These are phyloP conservation scores for Alligator mississippiensis DNA, from an alignment of 2,113 vertebrate genomes.

Conservation along the genomic window DNA sequence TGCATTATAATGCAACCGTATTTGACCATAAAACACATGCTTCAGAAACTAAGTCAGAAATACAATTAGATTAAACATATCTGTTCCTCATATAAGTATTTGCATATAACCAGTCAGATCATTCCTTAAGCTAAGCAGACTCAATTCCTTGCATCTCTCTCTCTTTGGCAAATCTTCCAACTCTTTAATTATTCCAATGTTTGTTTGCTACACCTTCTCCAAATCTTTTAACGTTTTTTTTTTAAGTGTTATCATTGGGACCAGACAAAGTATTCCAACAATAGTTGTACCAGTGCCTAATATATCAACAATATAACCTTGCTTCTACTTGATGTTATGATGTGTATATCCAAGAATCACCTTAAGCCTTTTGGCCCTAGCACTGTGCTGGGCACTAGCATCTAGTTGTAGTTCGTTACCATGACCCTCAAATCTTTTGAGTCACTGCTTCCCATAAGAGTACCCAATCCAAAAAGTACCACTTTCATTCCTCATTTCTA, in stretches of 20 bases:
- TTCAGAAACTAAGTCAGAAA: neutral
- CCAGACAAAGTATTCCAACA: neutral
- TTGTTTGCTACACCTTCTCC: neutral
- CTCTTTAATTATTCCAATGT: neutral
- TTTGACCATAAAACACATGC: neutral
- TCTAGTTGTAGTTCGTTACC: rapidly evolving
- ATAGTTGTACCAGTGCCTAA: neutral
- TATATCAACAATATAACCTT: rapidly evolving
- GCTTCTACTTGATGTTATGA: rapidly evolving
- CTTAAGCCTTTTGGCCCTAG: rapidly evolving
- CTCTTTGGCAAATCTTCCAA: neutral
- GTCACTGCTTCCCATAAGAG: rapidly evolving
- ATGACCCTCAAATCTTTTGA: neutral
- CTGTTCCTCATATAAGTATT: neutral
- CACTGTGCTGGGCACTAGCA: neutral
- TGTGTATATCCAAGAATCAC: rapidly evolving
- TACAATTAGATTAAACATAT: neutral
- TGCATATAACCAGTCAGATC: neutral
- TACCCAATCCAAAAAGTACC: neutral
- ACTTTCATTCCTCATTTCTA: neutral
- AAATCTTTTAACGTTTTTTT: neutral
- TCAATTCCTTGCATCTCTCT: rapidly evolving
- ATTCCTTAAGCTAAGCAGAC: neutral
- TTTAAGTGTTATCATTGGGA: neutral
- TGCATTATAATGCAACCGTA: too few relatives aligned